Evolutionary conservation across 2,797 vertebrate genomes (phyloP).

Genomic region (Rhinichthys osculus): DNA sequence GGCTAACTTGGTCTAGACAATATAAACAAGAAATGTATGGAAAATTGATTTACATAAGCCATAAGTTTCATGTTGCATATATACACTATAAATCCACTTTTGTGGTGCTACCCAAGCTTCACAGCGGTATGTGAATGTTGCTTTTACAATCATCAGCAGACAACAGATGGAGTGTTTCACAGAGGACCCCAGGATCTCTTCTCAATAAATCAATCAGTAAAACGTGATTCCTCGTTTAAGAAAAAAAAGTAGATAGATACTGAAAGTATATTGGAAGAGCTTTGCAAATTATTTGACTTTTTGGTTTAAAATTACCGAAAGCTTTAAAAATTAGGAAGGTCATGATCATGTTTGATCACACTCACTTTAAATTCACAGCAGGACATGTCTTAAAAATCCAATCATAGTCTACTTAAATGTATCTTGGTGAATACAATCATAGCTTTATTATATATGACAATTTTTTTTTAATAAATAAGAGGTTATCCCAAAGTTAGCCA

Average conservation of each 20-base stretch:
- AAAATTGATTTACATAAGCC: background rate
- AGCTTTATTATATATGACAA: too few relatives aligned
- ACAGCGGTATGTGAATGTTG: background rate
- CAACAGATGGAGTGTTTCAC: slow-evolving; percentile 36
- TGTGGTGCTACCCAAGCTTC: background rate
- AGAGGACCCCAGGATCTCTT: background rate
- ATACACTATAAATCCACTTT: background rate
- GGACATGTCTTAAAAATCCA: background rate
- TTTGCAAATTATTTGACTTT: background rate
- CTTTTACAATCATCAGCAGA: slow-evolving; percentile 22
- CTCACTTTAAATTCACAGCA: background rate
- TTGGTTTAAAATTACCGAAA: background rate
- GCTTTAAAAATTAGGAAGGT: background rate
- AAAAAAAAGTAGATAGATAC: background rate
- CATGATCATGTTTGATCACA: too few relatives aligned
- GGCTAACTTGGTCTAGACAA: background rate
- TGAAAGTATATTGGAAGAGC: background rate
- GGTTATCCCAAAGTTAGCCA: too few relatives aligned
- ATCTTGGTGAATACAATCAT: background rate
- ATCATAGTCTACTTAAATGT: background rate
- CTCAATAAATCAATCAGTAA: slow-evolving; percentile 21
- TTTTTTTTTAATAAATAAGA: too few relatives aligned
- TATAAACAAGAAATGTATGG: too few relatives aligned
- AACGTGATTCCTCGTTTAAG: background rate
- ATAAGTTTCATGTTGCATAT: background rate